Percentiles rank a stretch among this genome's conserved stretches.
These are phyloP conservation scores for Epinotia nisella DNA, from an alignment of 2,888 invertebrate species.

Conservation along the genomic window DNA sequence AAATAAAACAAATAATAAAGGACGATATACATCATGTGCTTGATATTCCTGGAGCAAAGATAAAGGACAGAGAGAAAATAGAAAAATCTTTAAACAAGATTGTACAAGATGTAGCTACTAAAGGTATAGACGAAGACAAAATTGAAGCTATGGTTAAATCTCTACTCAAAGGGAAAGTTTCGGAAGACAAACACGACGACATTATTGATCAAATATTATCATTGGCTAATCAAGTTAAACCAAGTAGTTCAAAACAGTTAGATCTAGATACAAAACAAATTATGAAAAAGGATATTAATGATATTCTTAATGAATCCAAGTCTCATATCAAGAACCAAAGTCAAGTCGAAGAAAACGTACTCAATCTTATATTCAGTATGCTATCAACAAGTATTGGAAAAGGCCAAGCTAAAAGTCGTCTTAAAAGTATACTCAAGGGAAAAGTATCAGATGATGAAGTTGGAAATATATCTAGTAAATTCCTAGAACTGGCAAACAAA, in stretches of 20 bases:
- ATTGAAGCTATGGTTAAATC: not conserved
- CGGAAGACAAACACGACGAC: not conserved
- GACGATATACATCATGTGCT: constrained; percentile 5
- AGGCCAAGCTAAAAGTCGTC: not conserved
- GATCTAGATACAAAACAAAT: constrained; percentile 22
- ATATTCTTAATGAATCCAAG: constrained; percentile 44
- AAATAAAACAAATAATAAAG: constrained; percentile 20
- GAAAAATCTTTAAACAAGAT: not conserved
- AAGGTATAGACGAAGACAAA: constrained; percentile 6
- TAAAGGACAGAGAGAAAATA: not conserved
- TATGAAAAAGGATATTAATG: constrained; percentile 45
- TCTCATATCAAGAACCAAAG: constrained; percentile 22
- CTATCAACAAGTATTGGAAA: not conserved
- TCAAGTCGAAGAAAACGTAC: constrained; percentile 46
- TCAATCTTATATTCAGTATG: not conserved
- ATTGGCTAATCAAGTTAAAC: not conserved
- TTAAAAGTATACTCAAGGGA: constrained; percentile 1
- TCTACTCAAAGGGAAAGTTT: not conserved
- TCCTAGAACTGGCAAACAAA: not conserved
- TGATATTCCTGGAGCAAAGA: not conserved
- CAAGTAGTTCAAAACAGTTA: not conserved
- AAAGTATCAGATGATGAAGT: not conserved
- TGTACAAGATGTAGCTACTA: not conserved
- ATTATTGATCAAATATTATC: not conserved
- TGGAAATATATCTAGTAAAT: not conserved